Evolutionary conservation across 2,888 invertebrate genomes (phyloP).

Genomic region (Euphydryas editha): DNA sequence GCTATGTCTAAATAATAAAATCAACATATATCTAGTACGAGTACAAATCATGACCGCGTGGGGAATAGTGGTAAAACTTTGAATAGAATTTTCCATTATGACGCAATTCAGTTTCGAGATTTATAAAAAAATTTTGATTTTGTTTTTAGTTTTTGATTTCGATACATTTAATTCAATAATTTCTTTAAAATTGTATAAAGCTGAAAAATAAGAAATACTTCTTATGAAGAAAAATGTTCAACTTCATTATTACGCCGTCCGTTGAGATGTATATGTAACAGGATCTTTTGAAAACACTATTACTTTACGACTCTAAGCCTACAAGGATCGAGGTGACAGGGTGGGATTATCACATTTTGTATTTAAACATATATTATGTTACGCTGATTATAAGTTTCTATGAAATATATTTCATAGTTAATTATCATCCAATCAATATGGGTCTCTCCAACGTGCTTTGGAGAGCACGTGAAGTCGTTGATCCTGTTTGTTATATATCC

Average conservation of each 20-base stretch:
- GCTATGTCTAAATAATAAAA: too few species aligned
- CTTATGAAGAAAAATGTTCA: constrained; percentile 17
- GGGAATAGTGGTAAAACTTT: neutral
- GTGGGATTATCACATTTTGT: constrained; percentile 32
- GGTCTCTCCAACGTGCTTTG: too few species aligned
- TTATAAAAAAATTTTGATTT: too few species aligned
- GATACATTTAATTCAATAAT: neutral
- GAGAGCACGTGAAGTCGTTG: too few species aligned
- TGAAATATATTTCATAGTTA: too few species aligned
- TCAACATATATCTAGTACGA: too few species aligned
- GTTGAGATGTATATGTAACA: constrained; percentile 21
- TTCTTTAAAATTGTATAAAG: too few species aligned
- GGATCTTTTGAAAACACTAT: constrained; percentile 29
- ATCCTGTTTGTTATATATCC: too few species aligned
- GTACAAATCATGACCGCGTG: too few species aligned
- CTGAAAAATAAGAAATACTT: neutral
- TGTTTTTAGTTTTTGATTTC: neutral
- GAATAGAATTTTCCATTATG: too few species aligned
- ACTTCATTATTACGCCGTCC: constrained; percentile 25
- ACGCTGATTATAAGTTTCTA: constrained; percentile 1
- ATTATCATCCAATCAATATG: too few species aligned
- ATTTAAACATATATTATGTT: constrained; percentile 28
- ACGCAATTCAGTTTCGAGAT: neutral
- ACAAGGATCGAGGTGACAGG: constrained; percentile 35
- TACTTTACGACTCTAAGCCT: constrained; percentile 30